A percentile compares a stretch with the other conserved stretches of the same genome.
Evolutionary conservation across 2,113 vertebrate genomes (phyloP).

Genomic region (Scopus umbretta): DNA sequence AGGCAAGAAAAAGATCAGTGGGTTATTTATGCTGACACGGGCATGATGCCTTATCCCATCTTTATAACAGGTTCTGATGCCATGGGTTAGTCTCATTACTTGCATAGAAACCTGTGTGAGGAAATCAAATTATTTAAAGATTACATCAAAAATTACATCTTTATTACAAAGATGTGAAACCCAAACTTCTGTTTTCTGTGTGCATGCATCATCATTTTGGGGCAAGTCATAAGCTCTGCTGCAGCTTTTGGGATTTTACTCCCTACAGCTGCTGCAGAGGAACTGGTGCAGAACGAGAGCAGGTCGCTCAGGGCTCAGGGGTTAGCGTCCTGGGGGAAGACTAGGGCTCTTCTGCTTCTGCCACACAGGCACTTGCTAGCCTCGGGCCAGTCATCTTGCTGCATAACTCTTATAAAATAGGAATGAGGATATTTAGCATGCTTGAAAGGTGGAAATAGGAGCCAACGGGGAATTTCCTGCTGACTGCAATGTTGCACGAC

Average conservation of each 20-base stretch:
- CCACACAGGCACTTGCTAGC: not conserved
- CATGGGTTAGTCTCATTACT: not conserved
- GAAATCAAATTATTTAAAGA: not conserved
- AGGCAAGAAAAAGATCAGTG: not conserved
- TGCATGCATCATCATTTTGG: not conserved
- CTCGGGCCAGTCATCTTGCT: not conserved
- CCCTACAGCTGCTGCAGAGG: not conserved
- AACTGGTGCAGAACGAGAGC: not conserved
- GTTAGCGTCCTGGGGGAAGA: not conserved
- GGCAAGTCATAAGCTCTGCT: not conserved
- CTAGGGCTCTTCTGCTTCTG: not conserved
- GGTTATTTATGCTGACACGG: not conserved
- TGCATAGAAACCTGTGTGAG: not conserved
- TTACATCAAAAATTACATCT: not conserved
- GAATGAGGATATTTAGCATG: not conserved
- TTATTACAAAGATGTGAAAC: not conserved
- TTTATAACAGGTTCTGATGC: not conserved
- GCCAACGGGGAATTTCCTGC: not conserved
- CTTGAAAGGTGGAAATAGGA: not conserved
- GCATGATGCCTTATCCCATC: not conserved
- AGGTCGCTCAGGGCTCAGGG: not conserved
- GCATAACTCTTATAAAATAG: not conserved
- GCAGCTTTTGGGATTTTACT: not conserved
- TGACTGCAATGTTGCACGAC: not conserved
- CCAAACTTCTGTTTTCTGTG: not conserved